Percentiles rank a stretch among this genome's conserved stretches.
Evolutionary conservation across 2,888 invertebrate genomes (phyloP).

Genomic region (Euplexia lucipara): DNA sequence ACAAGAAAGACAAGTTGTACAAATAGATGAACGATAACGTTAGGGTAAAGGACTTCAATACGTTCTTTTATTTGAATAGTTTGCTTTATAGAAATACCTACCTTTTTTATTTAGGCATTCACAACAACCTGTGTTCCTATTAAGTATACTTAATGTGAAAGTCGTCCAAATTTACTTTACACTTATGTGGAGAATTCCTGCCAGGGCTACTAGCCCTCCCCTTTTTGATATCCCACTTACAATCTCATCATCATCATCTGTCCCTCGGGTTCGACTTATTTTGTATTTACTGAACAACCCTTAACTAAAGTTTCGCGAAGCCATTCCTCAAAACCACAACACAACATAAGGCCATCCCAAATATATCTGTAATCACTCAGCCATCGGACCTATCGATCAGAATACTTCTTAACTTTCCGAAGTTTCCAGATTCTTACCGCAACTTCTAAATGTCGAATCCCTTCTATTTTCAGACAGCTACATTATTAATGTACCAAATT

Average conservation of each 20-base stretch:
- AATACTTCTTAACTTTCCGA: conserved; percentile 21
- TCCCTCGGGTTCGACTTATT: not conserved
- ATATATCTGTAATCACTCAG: conserved; percentile 33
- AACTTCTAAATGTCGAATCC: conserved; percentile 16
- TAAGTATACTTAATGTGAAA: no score
- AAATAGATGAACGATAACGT: conserved; percentile 1
- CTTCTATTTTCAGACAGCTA: conserved; percentile 34
- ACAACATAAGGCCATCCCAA: conserved; percentile 18
- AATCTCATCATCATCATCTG: not conserved
- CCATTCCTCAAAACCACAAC: conserved; percentile 15
- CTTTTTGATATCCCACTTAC: not conserved
- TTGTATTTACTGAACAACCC: conserved; percentile 5
- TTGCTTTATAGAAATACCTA: not conserved
- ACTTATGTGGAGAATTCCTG: no score
- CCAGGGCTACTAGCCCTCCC: no score
- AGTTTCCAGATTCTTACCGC: conserved; percentile 15
- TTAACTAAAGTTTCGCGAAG: conserved; percentile 13
- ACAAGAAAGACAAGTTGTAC: not conserved
- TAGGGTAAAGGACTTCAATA: not conserved
- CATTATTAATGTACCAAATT: conserved; percentile 55
- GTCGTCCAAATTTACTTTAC: no score
- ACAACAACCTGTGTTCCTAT: not conserved
- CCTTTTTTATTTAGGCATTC: not conserved
- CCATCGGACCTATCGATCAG: conserved; percentile 32
- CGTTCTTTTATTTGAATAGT: not conserved